Conservation (phyloP, 1,140 invertebrate genomes). For the Trichonephila clavipes region DNA sequence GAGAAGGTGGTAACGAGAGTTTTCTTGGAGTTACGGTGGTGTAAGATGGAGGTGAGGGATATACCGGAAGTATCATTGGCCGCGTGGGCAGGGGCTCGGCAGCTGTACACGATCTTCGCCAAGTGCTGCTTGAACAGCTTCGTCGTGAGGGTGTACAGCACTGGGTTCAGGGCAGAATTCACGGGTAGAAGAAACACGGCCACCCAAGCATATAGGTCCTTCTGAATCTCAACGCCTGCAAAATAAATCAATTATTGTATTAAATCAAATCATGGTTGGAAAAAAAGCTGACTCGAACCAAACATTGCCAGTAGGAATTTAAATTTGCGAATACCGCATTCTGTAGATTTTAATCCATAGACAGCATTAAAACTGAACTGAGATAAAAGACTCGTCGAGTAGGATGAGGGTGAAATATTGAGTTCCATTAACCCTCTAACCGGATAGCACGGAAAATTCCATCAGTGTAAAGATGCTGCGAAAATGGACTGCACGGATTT, state of each 20-base stretch:
- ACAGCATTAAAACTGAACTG: no score
- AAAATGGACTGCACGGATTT: no score
- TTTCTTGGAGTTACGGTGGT: slow-evolving; percentile 72
- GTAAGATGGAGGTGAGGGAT: slow-evolving; percentile 67
- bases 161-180: slow-evolving; percentile 84
- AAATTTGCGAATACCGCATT: no score
- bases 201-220: slow-evolving; percentile 82
- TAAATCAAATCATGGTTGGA: no score
- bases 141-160: slow-evolving; percentile 83
- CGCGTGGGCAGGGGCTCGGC: slow-evolving; percentile 40
- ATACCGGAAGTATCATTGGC: slow-evolving; percentile 56
- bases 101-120: slow-evolving; percentile 75
- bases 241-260: background rate
- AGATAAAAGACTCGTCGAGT: no score
- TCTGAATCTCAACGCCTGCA: slow-evolving; percentile 79
- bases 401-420: no score
- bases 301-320: no score
- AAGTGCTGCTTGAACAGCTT: slow-evolving; percentile 76
- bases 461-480: no score
- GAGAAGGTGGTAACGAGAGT: slow-evolving; percentile 71
- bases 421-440: no score
- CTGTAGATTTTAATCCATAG: no score
- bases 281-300: no score
- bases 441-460: no score
- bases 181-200: slow-evolving; percentile 84